These are phyloP conservation scores for Brenthis ino DNA, from an alignment of 2,888 invertebrate species.

Conservation along the genomic window DNA sequence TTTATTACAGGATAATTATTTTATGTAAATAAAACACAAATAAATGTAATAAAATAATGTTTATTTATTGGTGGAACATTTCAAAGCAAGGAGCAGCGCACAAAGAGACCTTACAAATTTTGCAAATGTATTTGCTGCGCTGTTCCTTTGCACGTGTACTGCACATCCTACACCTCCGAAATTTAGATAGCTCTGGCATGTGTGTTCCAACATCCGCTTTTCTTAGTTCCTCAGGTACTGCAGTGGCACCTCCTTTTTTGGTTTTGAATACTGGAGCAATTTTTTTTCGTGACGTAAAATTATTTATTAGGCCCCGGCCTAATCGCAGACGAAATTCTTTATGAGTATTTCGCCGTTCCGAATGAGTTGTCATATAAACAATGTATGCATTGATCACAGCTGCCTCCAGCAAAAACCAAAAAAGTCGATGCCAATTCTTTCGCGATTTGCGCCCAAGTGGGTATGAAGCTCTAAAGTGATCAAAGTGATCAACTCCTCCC, in stretches of 20 bases:
- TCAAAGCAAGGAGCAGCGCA: constrained; percentile 12
- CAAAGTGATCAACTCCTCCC: constrained; percentile 52
- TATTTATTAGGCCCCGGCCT: constrained; percentile 29
- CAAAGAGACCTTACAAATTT: constrained; percentile 27
- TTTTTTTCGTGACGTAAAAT: constrained; percentile 20
- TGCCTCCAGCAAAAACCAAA: constrained; percentile 46
- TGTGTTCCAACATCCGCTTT: constrained; percentile 16
- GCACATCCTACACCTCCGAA: constrained; percentile 27
- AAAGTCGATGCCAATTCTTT: constrained; percentile 50
- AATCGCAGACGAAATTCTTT: constrained; percentile 41
- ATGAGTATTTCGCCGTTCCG: constrained; percentile 30
- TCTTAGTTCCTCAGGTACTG: constrained; percentile 38
- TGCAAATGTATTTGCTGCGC: constrained; percentile 27
- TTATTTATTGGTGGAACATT: constrained; percentile 2
- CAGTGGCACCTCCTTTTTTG: constrained; percentile 35
- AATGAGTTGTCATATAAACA: constrained; percentile 38
- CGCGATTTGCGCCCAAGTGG: constrained; percentile 47
- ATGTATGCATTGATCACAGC: constrained; percentile 43
- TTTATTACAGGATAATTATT: too few species aligned
- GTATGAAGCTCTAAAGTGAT: constrained; percentile 51
- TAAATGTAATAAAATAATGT: too few species aligned
- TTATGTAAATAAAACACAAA: too few species aligned
- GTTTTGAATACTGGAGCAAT: constrained; percentile 35
- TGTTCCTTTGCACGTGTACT: constrained; percentile 26
- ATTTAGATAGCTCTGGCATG: constrained; percentile 18